Percentiles rank a stretch among this genome's conserved stretches.
These are phyloP conservation scores for Takifugu flavidus DNA, from an alignment of 2,113 vertebrate genomes.

Conservation along the genomic window DNA sequence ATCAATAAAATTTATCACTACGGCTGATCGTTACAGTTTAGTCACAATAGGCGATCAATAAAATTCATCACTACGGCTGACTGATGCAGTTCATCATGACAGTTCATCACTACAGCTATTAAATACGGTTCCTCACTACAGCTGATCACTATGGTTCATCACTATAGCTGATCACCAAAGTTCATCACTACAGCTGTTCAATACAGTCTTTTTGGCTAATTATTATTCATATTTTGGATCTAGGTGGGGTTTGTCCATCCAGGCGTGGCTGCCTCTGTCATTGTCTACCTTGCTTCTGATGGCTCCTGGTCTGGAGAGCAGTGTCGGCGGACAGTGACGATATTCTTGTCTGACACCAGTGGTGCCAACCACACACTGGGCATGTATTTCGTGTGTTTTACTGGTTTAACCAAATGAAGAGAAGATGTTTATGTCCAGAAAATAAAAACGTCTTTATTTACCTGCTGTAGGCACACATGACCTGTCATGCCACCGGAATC, in stretches of 20 bases:
- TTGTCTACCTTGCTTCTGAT: slow-evolving; percentile 86
- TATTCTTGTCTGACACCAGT: slow-evolving; percentile 76
- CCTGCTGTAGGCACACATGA: slow-evolving; percentile 75
- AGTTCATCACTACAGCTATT: no score
- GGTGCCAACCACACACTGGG: slow-evolving; percentile 84
- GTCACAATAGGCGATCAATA: no score
- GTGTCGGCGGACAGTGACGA: slow-evolving; percentile 70
- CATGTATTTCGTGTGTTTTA: slow-evolving; percentile 38
- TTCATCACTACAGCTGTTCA: not conserved
- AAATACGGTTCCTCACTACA: no score
- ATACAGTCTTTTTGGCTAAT: not conserved
- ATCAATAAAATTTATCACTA: no score
- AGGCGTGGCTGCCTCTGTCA: slow-evolving; percentile 80
- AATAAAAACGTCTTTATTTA: not conserved
- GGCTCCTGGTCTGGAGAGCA: slow-evolving; percentile 71
- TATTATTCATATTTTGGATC: not conserved
- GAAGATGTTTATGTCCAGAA: not conserved
- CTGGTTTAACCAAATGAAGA: not conserved
- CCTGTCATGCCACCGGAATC: slow-evolving; percentile 86
- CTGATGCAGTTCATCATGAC: no score
- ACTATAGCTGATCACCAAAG: not conserved
- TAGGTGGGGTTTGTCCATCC: slow-evolving; percentile 87
- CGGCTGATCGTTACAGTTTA: no score
- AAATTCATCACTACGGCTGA: no score
- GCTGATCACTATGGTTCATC: no score